phyloP scores from a whole-genome alignment of 2,113 vertebrate genomes.

The Neomonachus schauinslandi region DNA sequence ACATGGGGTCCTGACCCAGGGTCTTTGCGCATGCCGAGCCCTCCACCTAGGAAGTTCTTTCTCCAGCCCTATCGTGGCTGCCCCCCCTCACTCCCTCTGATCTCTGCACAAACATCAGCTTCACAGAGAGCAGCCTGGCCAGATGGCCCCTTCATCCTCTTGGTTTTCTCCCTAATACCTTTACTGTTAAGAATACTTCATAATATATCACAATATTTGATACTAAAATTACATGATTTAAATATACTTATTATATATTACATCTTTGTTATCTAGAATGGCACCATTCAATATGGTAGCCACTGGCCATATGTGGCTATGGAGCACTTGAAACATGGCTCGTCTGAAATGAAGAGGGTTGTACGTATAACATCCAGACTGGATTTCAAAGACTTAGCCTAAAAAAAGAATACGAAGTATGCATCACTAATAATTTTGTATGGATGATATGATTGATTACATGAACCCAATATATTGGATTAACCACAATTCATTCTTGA shows the following conservation, averaged over 20 bases:
- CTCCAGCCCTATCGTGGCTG: not conserved
- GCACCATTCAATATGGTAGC: not conserved
- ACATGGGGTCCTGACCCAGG: not conserved
- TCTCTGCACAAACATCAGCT: not conserved
- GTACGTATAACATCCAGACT: not conserved
- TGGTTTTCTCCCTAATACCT: not conserved
- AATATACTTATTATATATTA: no score
- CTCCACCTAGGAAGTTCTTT: not conserved
- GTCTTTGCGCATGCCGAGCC: not conserved
- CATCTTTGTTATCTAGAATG: not conserved
- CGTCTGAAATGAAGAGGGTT: not conserved
- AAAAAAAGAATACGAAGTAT: not conserved
- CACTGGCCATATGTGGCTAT: not conserved
- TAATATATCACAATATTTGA: not conserved
- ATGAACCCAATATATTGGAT: not conserved
- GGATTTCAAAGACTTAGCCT: not conserved
- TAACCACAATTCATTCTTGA: not conserved
- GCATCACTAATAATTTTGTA: not conserved
- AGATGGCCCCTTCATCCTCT: not conserved
- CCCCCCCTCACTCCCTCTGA: not conserved
- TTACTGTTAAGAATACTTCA: not conserved
- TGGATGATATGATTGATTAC: not conserved
- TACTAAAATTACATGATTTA: not conserved
- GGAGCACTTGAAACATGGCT: not conserved
- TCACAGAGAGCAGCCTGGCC: not conserved